Conservation (phyloP, 2,113 vertebrate genomes). For the Engystomops pustulosus region DNA sequence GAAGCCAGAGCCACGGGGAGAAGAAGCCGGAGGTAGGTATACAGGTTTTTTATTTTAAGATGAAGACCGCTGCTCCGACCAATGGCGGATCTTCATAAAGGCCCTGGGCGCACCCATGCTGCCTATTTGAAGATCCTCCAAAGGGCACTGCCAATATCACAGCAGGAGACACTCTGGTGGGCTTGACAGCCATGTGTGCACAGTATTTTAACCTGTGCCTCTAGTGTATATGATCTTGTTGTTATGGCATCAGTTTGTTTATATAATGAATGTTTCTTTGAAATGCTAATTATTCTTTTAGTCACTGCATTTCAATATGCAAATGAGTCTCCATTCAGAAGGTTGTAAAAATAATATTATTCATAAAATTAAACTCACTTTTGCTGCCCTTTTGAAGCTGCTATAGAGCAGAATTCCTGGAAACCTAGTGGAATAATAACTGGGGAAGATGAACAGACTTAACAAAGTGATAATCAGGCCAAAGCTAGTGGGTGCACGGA, state of each 20-base stretch:
- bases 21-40: too few relatives aligned
- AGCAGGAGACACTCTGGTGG: not conserved
- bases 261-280: conserved; percentile 6
- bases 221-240: not conserved
- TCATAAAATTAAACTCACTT: not conserved
- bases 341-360: not conserved
- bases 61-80: too few relatives aligned
- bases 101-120: too few relatives aligned
- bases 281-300: not conserved
- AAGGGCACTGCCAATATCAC: too few relatives aligned
- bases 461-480: not conserved
- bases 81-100: too few relatives aligned
- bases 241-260: not conserved
- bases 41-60: too few relatives aligned
- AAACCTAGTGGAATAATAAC: not conserved
- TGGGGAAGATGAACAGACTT: not conserved
- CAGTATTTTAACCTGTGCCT: not conserved
- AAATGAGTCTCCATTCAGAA: conserved; percentile 2
- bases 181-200: not conserved
- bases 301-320: not conserved
- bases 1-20: too few relatives aligned
- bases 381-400: not conserved
- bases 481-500: not conserved
- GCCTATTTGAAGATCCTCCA: too few relatives aligned
- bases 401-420: not conserved